Evolutionary conservation across 2,888 invertebrate genomes (phyloP).

Genomic region (Anodontia alba): DNA sequence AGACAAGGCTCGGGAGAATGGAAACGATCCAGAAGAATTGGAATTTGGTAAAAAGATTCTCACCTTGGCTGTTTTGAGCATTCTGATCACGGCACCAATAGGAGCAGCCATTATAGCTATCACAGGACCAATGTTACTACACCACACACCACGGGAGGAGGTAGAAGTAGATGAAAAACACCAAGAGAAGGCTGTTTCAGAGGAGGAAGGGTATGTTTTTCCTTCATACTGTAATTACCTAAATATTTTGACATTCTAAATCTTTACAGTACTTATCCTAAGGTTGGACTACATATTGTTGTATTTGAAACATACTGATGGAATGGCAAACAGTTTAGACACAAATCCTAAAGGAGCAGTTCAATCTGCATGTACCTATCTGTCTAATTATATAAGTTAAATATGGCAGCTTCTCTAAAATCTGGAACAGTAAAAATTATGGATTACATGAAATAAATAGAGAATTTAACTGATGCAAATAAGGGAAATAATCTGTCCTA

Average conservation of each 20-base stretch:
- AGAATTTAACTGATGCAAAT: too few species aligned
- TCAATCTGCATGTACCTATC: neutral
- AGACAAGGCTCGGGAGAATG: conserved; percentile 77
- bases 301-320: neutral
- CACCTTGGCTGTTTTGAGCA: conserved; percentile 82
- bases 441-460: too few species aligned
- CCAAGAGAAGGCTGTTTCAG: conserved; percentile 8
- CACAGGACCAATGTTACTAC: conserved; percentile 63
- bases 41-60: conserved; percentile 77
- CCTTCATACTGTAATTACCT: neutral
- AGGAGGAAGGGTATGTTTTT: conserved; percentile 50
- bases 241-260: neutral
- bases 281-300: neutral
- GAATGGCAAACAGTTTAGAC: neutral
- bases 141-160: conserved; percentile 34
- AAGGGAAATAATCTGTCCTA: too few species aligned
- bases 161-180: conserved; percentile 24
- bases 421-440: too few species aligned
- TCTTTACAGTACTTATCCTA: neutral
- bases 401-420: too few species aligned
- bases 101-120: conserved; percentile 82
- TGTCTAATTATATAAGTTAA: neutral
- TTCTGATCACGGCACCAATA: conserved; percentile 83
- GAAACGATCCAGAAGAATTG: conserved; percentile 48
- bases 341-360: neutral